Conservation (phyloP, 1,140 invertebrate species). For the Lordiphosa stackelbergi region DNA sequence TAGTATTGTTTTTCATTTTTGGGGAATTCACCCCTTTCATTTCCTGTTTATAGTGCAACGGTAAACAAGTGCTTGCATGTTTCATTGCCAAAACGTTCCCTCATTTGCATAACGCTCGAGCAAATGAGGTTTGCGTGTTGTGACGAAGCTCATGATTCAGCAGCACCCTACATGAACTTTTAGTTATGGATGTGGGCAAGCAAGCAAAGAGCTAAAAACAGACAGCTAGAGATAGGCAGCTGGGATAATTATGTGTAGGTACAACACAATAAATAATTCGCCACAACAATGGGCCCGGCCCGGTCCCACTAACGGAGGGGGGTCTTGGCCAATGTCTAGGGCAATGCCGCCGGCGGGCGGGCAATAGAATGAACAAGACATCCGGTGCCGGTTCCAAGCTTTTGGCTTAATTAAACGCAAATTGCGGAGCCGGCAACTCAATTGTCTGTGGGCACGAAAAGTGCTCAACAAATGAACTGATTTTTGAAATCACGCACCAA, state of each 20-base stretch:
- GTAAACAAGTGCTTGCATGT: constrained; percentile 13
- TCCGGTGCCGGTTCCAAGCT: constrained; percentile 50
- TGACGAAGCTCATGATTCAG: constrained; percentile 35
- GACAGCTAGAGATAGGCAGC: constrained; percentile 34
- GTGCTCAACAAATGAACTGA: constrained; percentile 44
- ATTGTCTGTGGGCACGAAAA: constrained; percentile 50
- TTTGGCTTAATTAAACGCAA: constrained; percentile 69
- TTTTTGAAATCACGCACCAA: constrained; percentile 61
- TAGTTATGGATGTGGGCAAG: constrained; percentile 26
- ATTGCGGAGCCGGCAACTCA: constrained; percentile 53
- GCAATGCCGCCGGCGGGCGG: constrained; percentile 26
- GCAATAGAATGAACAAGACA: constrained; percentile 50
- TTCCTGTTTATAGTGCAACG: constrained; percentile 19
- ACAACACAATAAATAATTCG: constrained; percentile 73
- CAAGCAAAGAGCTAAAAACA: constrained; percentile 24
- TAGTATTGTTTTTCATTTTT: too few species aligned
- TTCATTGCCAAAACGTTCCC: constrained; percentile 31
- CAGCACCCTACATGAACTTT: constrained; percentile 59
- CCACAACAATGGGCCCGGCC: constrained; percentile 36
- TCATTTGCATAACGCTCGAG: constrained; percentile 12
- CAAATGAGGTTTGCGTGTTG: constrained; percentile 45
- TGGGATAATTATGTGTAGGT: constrained; percentile 69
- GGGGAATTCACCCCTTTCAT: not conserved
- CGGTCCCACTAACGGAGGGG: constrained; percentile 24
- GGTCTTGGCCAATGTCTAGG: constrained; percentile 44